A percentile compares a stretch with the other conserved stretches of the same genome.
Evolutionary conservation across 2,113 vertebrate genomes (phyloP).

Genomic region (Phaetusa simplex): DNA sequence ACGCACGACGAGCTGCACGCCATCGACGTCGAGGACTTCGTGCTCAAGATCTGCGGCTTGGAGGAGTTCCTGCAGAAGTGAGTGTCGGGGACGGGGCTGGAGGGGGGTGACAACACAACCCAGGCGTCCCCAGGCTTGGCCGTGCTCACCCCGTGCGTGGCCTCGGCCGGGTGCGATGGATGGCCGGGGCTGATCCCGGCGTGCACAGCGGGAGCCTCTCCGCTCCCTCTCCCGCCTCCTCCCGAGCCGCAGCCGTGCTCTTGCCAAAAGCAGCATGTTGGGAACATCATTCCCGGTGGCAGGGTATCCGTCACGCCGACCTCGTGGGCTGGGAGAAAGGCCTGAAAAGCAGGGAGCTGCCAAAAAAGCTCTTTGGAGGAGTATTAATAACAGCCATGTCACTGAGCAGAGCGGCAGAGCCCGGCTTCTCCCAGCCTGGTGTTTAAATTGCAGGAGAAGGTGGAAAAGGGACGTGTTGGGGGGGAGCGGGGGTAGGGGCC

Average conservation of each 20-base stretch:
- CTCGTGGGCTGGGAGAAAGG: background rate
- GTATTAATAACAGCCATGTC: background rate
- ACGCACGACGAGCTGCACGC: constrained; percentile 85
- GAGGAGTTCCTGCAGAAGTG: constrained; percentile 93
- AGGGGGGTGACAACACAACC: background rate
- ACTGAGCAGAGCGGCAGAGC: background rate
- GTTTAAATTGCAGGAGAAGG: background rate
- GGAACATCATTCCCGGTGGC: background rate
- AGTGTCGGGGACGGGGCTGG: background rate
- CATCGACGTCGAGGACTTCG: constrained; percentile 79
- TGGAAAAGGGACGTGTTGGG: background rate
- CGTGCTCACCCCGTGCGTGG: accelerated
- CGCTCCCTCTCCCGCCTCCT: background rate
- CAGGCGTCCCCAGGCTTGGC: background rate
- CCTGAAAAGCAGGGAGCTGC: background rate
- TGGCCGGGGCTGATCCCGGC: accelerated
- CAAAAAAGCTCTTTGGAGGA: constrained; percentile 21
- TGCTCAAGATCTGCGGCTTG: constrained; percentile 81
- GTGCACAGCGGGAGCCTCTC: background rate
- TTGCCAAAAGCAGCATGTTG: background rate
- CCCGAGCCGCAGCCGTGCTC: background rate
- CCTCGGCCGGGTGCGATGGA: background rate
- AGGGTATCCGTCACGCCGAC: background rate
- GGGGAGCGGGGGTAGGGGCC: accelerated
- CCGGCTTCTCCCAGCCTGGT: background rate